These are phyloP conservation scores for Sphaerophoria rueppellii DNA, from an alignment of 2,888 invertebrate genomes.

Conservation along the genomic window DNA sequence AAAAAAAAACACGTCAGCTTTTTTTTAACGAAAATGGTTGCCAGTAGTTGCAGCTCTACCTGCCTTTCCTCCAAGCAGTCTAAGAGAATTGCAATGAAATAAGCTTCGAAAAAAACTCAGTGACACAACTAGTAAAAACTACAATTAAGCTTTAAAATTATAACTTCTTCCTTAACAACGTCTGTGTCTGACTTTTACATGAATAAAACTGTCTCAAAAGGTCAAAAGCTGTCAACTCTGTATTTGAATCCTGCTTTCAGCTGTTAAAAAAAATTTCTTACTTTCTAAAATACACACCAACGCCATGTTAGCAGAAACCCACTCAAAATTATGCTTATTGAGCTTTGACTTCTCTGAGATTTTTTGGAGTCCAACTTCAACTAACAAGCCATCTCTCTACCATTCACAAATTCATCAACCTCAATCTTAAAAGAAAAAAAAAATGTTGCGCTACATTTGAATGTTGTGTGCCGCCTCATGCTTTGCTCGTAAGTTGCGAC, in stretches of 20 bases:
- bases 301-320: not conserved
- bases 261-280: not conserved
- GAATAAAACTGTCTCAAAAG: not conserved
- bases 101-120: no score
- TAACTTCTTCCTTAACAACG: no score
- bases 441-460: conserved; percentile 57
- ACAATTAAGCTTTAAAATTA: no score
- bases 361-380: conserved; percentile 24
- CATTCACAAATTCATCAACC: conserved; percentile 27
- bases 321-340: not conserved
- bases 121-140: no score
- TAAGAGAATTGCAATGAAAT: no score
- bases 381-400: conserved; percentile 32
- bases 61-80: no score
- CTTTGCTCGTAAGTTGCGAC: conserved; percentile 38
- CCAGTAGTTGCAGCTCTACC: no score
- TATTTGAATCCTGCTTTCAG: not conserved
- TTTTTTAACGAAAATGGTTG: no score
- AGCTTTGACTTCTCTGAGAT: conserved; percentile 1
- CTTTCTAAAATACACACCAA: conserved; percentile 1
- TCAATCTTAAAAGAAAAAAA: not conserved
- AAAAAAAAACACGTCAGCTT: no score
- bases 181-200: no score
- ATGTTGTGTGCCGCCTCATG: conserved; percentile 45
- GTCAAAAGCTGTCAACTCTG: not conserved